Evolutionary conservation across 2,113 vertebrate species (phyloP), one percentile per base, ranked within the genome.

Genomic region (Rhinolophus ferrumequinum): DNA sequence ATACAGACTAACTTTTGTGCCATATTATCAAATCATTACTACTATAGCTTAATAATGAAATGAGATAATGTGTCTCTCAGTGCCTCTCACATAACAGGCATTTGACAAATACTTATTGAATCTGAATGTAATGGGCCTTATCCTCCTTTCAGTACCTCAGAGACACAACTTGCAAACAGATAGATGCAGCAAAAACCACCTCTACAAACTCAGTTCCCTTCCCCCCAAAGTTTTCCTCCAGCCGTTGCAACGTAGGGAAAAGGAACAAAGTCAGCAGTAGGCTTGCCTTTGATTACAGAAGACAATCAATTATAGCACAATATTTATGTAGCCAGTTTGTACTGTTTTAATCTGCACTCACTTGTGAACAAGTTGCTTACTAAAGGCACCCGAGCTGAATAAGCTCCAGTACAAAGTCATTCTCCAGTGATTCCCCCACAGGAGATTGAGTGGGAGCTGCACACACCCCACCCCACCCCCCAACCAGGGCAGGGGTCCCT

Each of bases 251-350:
- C 13, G 84, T 26, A 67, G 69, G 50, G 44, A 77, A 76, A 91
- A 89, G 67, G 28, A 64, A 54, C 62, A 5, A 73, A 88, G 81
- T 83, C 95, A 79, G 76, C 82, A 88, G 76, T 77, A 88, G 87
- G 62, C 89, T 93, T 60, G 60, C 56, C 89, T 90, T 69, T 92
- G 87, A 76, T 90, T 88, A 72, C 87, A 96, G 85, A 90, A 88
- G 80, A 77, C 72, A 79, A 84, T 94, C 93, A 62, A 90, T 90
- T 73, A 76, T 33, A 73, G 70, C 22, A 11, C 28, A 26, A 4
- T 91, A 69, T 96, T 94, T 77, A 82, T 64, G 75, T 38, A 67
- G 75, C 44, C 19, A 0, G 66, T 81, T 33, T 70, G 76, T 62
- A 33, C 64, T 35, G 18, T 76, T 24, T 85, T 93, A 67, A 94